Evolutionary conservation across 2,888 invertebrate species (phyloP).

Genomic region (Sclerodermus sp.): DNA sequence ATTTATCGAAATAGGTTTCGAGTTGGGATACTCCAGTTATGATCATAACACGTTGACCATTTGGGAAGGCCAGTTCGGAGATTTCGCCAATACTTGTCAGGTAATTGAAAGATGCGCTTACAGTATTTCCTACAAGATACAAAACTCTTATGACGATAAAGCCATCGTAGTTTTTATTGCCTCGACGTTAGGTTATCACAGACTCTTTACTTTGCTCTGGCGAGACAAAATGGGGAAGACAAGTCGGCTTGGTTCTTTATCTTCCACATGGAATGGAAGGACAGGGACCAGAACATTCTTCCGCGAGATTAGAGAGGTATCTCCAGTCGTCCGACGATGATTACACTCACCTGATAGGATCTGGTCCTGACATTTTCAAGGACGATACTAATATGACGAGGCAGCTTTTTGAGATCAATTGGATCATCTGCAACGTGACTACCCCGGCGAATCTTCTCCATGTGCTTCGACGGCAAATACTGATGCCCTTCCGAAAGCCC

Average conservation of each 20-base stretch:
- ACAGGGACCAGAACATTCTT: conserved; percentile 73
- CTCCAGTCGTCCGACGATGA: conserved; percentile 72
- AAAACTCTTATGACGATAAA: not conserved
- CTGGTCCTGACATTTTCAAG: conserved; percentile 57
- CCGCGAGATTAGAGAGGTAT: conserved; percentile 70
- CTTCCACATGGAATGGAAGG: conserved; percentile 85
- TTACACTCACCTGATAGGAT: conserved; percentile 64
- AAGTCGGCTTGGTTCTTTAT: conserved; percentile 76
- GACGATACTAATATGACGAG: conserved; percentile 61
- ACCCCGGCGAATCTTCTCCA: conserved; percentile 81
- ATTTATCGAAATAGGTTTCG: conserved; percentile 64
- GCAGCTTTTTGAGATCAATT: conserved; percentile 74
- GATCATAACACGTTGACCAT: conserved; percentile 72
- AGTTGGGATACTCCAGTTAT: conserved; percentile 79
- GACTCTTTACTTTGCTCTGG: conserved; percentile 68
- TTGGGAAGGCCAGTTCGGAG: conserved; percentile 89
- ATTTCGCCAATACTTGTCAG: conserved; percentile 77
- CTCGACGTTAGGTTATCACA: conserved; percentile 64
- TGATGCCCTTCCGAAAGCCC: conserved; percentile 79
- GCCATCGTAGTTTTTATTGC: conserved; percentile 36
- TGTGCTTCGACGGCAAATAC: conserved; percentile 73
- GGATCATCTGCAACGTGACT: conserved; percentile 72
- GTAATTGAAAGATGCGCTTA: no score
- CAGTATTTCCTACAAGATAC: no score
- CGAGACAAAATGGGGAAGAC: conserved; percentile 81